phyloP scores from a whole-genome alignment of 2,797 vertebrate genomes.

The Tiaroga cobitis region DNA sequence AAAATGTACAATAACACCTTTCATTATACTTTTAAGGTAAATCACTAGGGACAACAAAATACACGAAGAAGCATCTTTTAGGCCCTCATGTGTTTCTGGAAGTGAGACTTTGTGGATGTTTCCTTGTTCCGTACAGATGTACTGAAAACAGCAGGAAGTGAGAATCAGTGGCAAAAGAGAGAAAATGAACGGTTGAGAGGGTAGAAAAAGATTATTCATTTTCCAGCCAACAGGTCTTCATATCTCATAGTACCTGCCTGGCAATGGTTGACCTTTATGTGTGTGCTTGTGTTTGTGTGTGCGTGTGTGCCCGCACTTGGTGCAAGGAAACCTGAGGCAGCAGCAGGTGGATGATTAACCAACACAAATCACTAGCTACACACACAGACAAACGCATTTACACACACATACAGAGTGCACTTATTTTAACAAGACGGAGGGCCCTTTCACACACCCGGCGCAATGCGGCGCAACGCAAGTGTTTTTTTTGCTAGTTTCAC shows the following conservation, averaged over 20 bases:
- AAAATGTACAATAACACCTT: not conserved
- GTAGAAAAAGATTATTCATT: slow-evolving; percentile 47
- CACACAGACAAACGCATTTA: slow-evolving; percentile 50
- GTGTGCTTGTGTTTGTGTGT: slow-evolving; percentile 14
- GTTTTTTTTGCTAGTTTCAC: too few species aligned
- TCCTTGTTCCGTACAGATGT: slow-evolving; percentile 54
- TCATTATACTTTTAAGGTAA: not conserved
- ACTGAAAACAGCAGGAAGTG: slow-evolving; percentile 59
- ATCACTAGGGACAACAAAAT: not conserved
- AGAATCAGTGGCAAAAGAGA: slow-evolving; percentile 39
- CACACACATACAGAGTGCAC: slow-evolving; percentile 26
- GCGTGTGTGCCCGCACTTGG: slow-evolving; percentile 67
- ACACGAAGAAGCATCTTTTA: not conserved
- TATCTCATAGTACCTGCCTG: slow-evolving; percentile 56
- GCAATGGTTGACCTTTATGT: slow-evolving; percentile 73
- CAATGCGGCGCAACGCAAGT: too few species aligned
- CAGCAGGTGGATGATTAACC: slow-evolving; percentile 73
- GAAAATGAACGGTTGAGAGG: not conserved
- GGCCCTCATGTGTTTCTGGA: slow-evolving; percentile 40
- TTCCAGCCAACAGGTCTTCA: slow-evolving; percentile 38
- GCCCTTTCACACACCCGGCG: too few species aligned
- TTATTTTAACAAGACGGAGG: slow-evolving; percentile 7
- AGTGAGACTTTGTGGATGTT: slow-evolving; percentile 54
- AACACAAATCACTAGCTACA: slow-evolving; percentile 64
- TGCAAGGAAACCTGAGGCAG: slow-evolving; percentile 76